These are phyloP conservation scores for Bathybates hornii DNA, from an alignment of 2,113 vertebrate genomes.

Conservation along the genomic window DNA sequence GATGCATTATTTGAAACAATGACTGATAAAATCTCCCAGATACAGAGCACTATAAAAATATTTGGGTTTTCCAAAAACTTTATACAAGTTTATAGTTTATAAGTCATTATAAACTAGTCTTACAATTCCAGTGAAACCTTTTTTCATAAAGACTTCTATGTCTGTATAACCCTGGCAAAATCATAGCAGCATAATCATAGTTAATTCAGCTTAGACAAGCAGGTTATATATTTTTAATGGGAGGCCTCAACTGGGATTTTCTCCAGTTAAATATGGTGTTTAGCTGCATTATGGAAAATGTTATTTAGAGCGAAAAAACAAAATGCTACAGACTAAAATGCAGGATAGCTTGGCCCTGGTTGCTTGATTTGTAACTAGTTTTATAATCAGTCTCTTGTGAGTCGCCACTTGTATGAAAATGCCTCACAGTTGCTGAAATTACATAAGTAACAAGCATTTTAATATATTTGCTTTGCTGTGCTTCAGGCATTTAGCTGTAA, in stretches of 20 bases:
- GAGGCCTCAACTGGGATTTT: background rate
- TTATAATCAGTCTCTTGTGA: background rate
- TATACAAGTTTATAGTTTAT: background rate
- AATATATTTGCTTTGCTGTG: background rate
- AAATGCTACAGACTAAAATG: background rate
- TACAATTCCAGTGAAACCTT: background rate
- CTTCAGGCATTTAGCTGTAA: background rate
- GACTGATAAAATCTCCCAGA: conserved; percentile 4
- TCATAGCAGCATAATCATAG: background rate
- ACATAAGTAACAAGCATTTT: background rate
- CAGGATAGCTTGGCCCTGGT: background rate
- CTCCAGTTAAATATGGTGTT: background rate
- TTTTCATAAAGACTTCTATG: background rate
- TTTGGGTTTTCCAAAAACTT: background rate
- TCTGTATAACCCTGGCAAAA: background rate
- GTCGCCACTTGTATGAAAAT: background rate
- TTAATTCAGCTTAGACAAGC: background rate
- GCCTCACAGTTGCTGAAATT: background rate
- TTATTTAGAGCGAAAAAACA: background rate
- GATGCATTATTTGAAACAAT: background rate
- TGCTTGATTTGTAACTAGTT: background rate
- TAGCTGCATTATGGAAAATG: background rate
- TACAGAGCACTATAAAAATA: background rate
- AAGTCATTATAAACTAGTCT: background rate
- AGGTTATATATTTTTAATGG: background rate